Conservation (phyloP, 1,140 invertebrate species). For the Ips nitidus region DNA sequence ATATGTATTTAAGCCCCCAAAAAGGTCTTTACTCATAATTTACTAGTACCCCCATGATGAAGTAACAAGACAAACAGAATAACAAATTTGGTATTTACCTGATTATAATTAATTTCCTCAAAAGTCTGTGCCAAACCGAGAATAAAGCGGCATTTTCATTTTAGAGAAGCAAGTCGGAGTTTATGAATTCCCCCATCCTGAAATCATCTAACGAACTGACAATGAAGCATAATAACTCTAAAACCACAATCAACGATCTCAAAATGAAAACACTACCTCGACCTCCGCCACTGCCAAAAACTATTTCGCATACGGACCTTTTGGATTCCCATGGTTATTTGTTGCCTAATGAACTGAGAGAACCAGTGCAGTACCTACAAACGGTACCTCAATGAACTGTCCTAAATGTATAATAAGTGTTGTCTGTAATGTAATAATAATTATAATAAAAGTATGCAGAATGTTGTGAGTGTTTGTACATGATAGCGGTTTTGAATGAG, state of each 20-base stretch:
- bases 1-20: too few species aligned
- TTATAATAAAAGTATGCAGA: too few species aligned
- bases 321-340: conserved; percentile 62
- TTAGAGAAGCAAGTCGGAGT: not conserved
- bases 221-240: conserved; percentile 4
- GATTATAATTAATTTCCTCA: too few species aligned
- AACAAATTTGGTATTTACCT: too few species aligned
- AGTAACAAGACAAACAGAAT: too few species aligned
- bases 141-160: not conserved
- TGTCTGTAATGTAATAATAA: too few species aligned
- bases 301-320: conserved; percentile 53
- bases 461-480: too few species aligned
- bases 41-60: too few species aligned
- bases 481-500: too few species aligned
- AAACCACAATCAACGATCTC: conserved; percentile 25
- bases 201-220: not conserved
- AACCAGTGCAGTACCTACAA: conserved; percentile 60
- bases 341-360: conserved; percentile 55
- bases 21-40: too few species aligned
- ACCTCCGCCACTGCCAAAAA: conserved; percentile 55
- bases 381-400: conserved; percentile 43
- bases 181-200: not conserved
- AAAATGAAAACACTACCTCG: conserved; percentile 53
- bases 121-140: too few species aligned
- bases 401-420: too few species aligned